These are phyloP conservation scores for Ivindomyrus marchei DNA, from an alignment of 2,113 vertebrate genomes.

Conservation along the genomic window DNA sequence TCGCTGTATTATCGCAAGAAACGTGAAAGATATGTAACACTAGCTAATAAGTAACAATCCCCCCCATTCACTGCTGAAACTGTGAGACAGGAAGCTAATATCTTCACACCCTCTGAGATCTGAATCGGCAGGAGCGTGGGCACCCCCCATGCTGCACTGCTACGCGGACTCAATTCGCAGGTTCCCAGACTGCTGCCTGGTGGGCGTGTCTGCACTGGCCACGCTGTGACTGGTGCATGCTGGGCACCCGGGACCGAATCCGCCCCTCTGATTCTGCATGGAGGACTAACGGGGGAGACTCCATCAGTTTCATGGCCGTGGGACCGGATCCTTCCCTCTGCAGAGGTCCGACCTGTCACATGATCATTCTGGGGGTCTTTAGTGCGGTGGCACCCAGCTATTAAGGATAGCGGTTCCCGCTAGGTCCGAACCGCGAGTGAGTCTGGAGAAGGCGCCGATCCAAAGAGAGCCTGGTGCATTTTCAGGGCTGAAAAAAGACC, in stretches of 20 bases:
- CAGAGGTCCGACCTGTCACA: background rate
- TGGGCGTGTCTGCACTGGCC: background rate
- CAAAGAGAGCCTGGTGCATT: background rate
- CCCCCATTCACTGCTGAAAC: background rate
- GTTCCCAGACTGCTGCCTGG: background rate
- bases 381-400: background rate
- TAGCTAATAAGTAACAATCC: background rate
- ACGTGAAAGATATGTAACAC: background rate
- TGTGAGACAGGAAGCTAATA: background rate
- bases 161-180: conserved; percentile 1
- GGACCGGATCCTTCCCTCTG: background rate
- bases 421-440: background rate
- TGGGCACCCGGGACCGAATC: background rate
- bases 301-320: background rate
- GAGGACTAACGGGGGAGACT: background rate
- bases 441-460: background rate
- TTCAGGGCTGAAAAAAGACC: background rate
- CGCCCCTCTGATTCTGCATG: background rate
- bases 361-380: background rate
- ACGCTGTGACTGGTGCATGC: background rate
- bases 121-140: background rate
- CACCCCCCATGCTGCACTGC: too few species aligned
- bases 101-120: background rate
- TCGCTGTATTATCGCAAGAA: background rate
- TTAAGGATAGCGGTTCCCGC: background rate